Evolutionary conservation across 1,140 invertebrate species (phyloP).

Genomic region (Atopsyche davidsoni): DNA sequence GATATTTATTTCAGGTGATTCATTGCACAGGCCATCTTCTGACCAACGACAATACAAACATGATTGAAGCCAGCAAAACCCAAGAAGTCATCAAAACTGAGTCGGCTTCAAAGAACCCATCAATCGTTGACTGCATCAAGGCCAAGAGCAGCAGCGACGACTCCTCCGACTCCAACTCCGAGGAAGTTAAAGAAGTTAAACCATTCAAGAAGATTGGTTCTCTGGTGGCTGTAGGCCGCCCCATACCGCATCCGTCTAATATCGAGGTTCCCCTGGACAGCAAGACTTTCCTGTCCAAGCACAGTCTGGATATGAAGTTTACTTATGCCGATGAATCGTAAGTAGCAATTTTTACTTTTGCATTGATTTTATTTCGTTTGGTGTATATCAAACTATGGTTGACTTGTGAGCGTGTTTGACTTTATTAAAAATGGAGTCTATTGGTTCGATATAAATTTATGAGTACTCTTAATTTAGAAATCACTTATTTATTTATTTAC

Average conservation of each 20-base stretch:
- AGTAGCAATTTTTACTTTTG: too few relatives aligned
- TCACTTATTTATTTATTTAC: too few relatives aligned
- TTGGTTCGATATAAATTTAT: too few relatives aligned
- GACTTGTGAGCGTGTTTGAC: too few relatives aligned
- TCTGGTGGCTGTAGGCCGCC: conserved; percentile 75
- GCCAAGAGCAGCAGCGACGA: conserved; percentile 10
- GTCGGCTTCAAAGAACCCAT: background rate
- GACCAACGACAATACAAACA: conserved; percentile 32
- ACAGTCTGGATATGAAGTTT: conserved; percentile 90
- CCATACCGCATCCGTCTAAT: conserved; percentile 88
- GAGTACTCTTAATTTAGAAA: too few relatives aligned
- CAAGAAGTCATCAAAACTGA: conserved; percentile 18
- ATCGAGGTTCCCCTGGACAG: conserved; percentile 83
- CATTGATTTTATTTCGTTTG: too few relatives aligned
- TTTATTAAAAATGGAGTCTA: too few relatives aligned
- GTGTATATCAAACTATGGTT: too few relatives aligned
- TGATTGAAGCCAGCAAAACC: conserved; percentile 8
- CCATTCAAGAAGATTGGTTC: conserved; percentile 42
- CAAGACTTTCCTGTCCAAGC: conserved; percentile 86
- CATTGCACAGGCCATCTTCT: conserved; percentile 77
- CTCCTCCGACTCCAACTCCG: conserved; percentile 8
- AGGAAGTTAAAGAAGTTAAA: conserved; percentile 30
- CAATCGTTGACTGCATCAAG: conserved; percentile 19
- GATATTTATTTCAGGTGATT: conserved; percentile 68
- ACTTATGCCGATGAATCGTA: conserved; percentile 91